phyloP scores from a whole-genome alignment of 2,888 invertebrate genomes.

The Corythucha ciliata region DNA sequence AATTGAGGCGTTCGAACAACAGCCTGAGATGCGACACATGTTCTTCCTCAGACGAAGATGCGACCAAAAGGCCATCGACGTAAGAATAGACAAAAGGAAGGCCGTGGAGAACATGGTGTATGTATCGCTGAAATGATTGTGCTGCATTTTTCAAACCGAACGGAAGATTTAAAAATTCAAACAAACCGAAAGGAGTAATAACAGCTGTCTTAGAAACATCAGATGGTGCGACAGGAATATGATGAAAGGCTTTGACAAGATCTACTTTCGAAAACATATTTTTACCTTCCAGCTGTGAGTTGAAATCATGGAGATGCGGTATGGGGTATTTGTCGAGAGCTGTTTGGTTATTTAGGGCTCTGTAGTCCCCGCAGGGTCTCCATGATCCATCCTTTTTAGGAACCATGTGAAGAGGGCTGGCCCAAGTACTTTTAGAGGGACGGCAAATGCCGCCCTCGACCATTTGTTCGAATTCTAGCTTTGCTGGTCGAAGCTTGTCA shows the following conservation, averaged over 20 bases:
- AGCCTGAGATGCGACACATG: constrained; percentile 29
- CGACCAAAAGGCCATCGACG: constrained; percentile 32
- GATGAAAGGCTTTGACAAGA: constrained; percentile 34
- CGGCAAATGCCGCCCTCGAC: constrained; percentile 30
- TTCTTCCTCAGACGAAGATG: constrained; percentile 28
- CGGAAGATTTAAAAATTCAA: constrained; percentile 32
- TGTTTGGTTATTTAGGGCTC: constrained; percentile 35
- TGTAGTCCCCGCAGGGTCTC: constrained; percentile 37
- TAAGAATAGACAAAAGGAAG: constrained; percentile 31
- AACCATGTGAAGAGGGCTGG: constrained; percentile 34
- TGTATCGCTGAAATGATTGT: constrained; percentile 34
- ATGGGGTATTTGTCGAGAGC: constrained; percentile 35
- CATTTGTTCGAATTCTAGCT: constrained; percentile 31
- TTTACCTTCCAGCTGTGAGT: constrained; percentile 21
- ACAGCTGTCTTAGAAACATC: constrained; percentile 37
- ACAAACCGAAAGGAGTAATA: constrained; percentile 34
- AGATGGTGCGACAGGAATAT: constrained; percentile 33
- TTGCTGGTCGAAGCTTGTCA: constrained; percentile 27
- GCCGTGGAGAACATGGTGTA: constrained; percentile 30
- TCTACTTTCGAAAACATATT: constrained; percentile 29
- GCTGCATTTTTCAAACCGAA: constrained; percentile 32
- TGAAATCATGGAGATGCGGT: constrained; percentile 34
- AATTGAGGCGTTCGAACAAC: constrained; percentile 30
- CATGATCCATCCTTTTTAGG: constrained; percentile 33
- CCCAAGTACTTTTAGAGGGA: constrained; percentile 34